Evolutionary conservation across 1,140 invertebrate species (phyloP).

Genomic region (Helicoverpa zea): DNA sequence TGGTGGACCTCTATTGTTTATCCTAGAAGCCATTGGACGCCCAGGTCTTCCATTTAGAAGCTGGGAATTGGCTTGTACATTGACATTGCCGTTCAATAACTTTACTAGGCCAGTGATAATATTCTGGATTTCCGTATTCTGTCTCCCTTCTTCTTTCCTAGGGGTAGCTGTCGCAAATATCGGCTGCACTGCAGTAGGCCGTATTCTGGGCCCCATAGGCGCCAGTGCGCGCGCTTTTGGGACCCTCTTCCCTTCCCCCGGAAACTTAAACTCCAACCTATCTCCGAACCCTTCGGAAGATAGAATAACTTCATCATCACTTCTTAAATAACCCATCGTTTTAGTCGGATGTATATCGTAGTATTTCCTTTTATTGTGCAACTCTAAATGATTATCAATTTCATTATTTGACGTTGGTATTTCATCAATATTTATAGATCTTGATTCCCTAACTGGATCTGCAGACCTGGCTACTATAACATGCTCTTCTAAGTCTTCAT

Average conservation of each 20-base stretch:
- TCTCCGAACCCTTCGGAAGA: conserved; percentile 77
- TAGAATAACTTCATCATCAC: conserved; percentile 73
- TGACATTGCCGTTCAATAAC: conserved; percentile 95
- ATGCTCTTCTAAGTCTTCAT: conserved; percentile 64
- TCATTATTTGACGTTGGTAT: conserved; percentile 80
- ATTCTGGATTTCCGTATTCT: conserved; percentile 95
- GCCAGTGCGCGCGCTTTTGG: conserved; percentile 88
- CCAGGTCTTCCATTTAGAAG: conserved; percentile 85
- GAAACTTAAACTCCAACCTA: conserved; percentile 82
- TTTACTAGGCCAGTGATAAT: conserved; percentile 97
- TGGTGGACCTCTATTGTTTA: conserved; percentile 96
- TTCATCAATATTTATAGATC: conserved; percentile 80
- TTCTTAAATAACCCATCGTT: conserved; percentile 70
- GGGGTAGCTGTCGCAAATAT: conserved; percentile 81
- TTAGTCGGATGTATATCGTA: conserved; percentile 84
- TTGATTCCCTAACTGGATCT: conserved; percentile 74
- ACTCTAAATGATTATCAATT: conserved; percentile 82
- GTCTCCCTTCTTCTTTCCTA: conserved; percentile 78
- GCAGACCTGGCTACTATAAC: conserved; percentile 77
- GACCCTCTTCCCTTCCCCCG: conserved; percentile 92
- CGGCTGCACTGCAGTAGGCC: conserved; percentile 83
- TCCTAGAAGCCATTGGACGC: conserved; percentile 89
- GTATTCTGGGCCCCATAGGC: conserved; percentile 89
- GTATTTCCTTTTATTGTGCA: conserved; percentile 82
- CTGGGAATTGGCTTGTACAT: conserved; percentile 91